Percentiles rank a stretch among this genome's conserved stretches.
Evolutionary conservation across 2,797 vertebrate species (phyloP).

Genomic region (Centroberyx gerrardi): DNA sequence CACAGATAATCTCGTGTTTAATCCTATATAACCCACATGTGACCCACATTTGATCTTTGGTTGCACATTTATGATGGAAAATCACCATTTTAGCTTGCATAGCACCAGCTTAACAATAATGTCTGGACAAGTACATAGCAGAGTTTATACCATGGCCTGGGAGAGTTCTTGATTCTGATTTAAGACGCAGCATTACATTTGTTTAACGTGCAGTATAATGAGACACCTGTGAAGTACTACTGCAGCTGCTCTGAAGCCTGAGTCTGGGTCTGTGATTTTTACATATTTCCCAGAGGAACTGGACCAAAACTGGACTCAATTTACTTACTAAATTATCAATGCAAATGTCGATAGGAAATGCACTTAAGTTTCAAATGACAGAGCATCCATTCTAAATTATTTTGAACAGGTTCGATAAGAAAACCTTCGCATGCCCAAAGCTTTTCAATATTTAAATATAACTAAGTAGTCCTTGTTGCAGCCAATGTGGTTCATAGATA

Average conservation of each 20-base stretch:
- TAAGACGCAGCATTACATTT: not conserved
- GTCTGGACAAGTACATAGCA: too few relatives aligned
- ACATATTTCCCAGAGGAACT: not conserved
- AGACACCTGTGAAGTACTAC: not conserved
- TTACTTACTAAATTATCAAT: not conserved
- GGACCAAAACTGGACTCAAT: not conserved
- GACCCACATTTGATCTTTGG: not conserved
- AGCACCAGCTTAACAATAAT: not conserved
- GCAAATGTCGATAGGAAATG: not conserved
- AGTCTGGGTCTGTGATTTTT: not conserved
- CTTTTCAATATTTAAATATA: not conserved
- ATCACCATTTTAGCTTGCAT: not conserved
- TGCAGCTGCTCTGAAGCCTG: not conserved
- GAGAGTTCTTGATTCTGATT: not conserved
- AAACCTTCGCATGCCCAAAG: not conserved
- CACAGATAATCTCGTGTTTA: not conserved
- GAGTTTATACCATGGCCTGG: too few relatives aligned
- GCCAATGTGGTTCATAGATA: too few relatives aligned
- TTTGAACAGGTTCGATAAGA: not conserved
- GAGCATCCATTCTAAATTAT: not conserved
- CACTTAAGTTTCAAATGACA: not conserved
- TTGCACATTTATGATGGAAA: too few relatives aligned
- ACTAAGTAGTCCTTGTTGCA: too few relatives aligned
- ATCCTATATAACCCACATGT: not conserved
- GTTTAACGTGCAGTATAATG: not conserved